Evolutionary conservation across 2,797 vertebrate species (phyloP).

Genomic region (Xiphorhynchus erythropygius): DNA sequence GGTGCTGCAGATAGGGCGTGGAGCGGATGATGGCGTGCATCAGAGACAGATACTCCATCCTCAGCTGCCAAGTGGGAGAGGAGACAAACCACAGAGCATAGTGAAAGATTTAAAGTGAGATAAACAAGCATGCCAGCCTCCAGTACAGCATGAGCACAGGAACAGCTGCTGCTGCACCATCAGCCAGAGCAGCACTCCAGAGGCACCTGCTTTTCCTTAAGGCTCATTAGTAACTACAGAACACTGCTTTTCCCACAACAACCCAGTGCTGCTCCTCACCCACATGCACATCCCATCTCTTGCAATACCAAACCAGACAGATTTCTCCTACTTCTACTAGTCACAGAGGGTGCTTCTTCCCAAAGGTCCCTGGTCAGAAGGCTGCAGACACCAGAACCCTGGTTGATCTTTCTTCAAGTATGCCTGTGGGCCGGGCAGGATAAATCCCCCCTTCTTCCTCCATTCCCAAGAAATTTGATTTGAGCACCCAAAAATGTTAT

Average conservation of each 20-base stretch:
- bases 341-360: background rate
- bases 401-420: background rate
- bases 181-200: background rate
- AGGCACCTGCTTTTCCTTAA: slow-evolving; percentile 19
- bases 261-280: background rate
- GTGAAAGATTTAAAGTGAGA: background rate
- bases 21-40: slow-evolving; percentile 94
- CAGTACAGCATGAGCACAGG: background rate
- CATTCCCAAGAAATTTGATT: background rate
- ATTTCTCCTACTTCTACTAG: background rate
- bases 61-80: slow-evolving; percentile 79
- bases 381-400: background rate
- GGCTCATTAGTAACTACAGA: background rate
- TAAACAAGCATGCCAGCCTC: slow-evolving; percentile 9
- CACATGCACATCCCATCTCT: rapidly evolving
- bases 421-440: background rate
- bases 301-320: background rate
- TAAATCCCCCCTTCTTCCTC: background rate
- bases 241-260: background rate
- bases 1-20: slow-evolving; percentile 92
- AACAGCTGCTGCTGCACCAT: slow-evolving; percentile 21
- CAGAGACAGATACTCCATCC: slow-evolving; percentile 97
- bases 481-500: background rate
- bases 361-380: background rate
- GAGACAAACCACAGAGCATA: slow-evolving; percentile 48